phyloP scores from a whole-genome alignment of 2,797 vertebrate genomes.

The Emys orbicularis region DNA sequence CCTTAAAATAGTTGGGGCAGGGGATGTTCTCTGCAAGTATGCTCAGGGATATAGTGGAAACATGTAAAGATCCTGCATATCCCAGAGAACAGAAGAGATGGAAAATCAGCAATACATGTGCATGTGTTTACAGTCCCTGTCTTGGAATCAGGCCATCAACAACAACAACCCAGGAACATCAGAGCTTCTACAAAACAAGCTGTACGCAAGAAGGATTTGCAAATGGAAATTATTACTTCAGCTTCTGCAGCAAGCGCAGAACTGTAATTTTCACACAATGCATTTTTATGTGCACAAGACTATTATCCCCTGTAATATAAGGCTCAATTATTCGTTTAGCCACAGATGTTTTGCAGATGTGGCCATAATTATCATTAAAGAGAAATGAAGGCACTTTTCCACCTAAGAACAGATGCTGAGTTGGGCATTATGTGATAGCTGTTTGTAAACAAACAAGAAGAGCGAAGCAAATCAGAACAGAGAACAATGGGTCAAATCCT shows the following conservation, averaged over 20 bases:
- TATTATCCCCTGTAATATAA: fast-evolving
- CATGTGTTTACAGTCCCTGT: neutral
- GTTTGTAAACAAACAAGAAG: fast-evolving
- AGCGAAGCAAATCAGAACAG: neutral
- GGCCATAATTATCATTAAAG: fast-evolving
- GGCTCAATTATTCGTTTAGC: fast-evolving
- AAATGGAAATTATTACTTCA: neutral
- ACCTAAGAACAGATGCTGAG: fast-evolving
- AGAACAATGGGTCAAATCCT: neutral
- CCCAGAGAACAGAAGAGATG: neutral
- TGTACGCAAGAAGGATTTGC: neutral
- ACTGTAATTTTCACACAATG: fast-evolving
- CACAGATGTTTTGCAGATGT: constrained; percentile 22
- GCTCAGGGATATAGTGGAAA: neutral
- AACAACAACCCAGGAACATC: neutral
- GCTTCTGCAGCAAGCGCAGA: fast-evolving
- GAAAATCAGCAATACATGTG: neutral
- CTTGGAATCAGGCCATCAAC: neutral
- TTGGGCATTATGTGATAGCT: neutral
- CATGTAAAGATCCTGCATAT: neutral
- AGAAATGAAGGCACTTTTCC: neutral
- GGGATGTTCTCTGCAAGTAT: neutral
- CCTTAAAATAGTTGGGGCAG: neutral
- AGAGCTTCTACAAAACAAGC: neutral
- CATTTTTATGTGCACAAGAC: neutral